Evolutionary conservation across 1,140 invertebrate genomes (phyloP).

Genomic region (Chionoecetes opilio): DNA sequence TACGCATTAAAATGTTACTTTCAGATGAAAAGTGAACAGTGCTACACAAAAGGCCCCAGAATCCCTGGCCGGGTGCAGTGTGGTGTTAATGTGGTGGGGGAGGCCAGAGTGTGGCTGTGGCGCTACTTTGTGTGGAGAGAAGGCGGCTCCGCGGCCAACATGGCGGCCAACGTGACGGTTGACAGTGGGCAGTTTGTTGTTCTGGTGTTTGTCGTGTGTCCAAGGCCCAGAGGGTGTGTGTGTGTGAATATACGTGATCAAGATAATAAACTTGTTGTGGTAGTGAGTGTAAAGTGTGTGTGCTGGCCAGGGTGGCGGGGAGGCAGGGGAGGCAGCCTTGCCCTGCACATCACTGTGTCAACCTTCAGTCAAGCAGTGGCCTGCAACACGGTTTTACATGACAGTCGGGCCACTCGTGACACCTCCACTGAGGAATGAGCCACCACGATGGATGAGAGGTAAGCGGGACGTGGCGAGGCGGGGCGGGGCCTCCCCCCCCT

Average conservation of each 20-base stretch:
- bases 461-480: neutral
- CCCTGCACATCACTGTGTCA: conserved; percentile 44
- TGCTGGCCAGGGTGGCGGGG: neutral
- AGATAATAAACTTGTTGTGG: neutral
- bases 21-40: neutral
- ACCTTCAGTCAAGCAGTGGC: neutral
- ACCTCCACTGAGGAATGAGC: conserved; percentile 68
- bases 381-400: conserved; percentile 36
- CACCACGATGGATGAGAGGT: conserved; percentile 77
- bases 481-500: neutral
- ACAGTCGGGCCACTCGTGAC: conserved; percentile 11
- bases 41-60: neutral
- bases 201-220: neutral
- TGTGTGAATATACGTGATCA: neutral
- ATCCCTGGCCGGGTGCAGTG: neutral
- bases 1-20: neutral
- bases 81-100: neutral
- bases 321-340: too few relatives aligned
- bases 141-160: conserved; percentile 59
- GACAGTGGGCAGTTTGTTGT: conserved; percentile 52
- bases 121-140: conserved; percentile 46
- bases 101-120: neutral
- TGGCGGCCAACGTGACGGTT: conserved; percentile 67
- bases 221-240: conserved; percentile 24
- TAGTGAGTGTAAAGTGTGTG: neutral